Base-by-base conservation (phyloP, 2,797 vertebrate genomes). In the Pelobates cultripes region DNA sequence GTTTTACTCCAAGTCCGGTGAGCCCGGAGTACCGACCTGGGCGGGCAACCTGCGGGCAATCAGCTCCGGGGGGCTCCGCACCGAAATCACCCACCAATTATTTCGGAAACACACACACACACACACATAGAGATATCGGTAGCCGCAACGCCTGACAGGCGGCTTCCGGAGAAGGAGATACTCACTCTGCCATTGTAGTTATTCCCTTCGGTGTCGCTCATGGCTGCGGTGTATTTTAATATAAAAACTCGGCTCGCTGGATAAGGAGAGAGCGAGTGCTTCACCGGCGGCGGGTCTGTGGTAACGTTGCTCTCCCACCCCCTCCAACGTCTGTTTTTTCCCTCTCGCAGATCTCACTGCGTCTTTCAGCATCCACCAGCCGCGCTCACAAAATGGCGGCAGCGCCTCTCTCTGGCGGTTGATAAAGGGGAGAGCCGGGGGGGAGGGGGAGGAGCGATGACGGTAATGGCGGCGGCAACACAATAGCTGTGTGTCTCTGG, bases 381-480 rank as follows among this genome's bases (percentile, higher is more conserved):
- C 9, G n/a, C 61, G 12, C 61, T 73, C 77, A 75, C 72, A 83
- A 83, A 83, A 83, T 83, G 81, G 81, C 81, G 76, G 5, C 64
- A 6, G n/a, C 43, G 9, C 43, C 43, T 28, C 47, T 51, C 69
- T 83, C 71, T 60, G 53, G 66, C 76, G 55, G 77, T 55, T 74
- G 43, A 78, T 83, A 79, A 83, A 70, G 76, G 15, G n/a, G 64
- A 63, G 70, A 10, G 14, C 4, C 63, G 43, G 3, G 55, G 42
- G 71, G 81, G 80, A 40, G 73, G 76, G 41, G 69, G 43, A 6
- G 43, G 13, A 57, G 7, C 28, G 28, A 15, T 4, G n/a, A 70
- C 43, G 28, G 28, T 28, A 61, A 68, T 67, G 61, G 75, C 51
- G 63, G 43, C 51, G 61, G 17, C 61, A 5, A 28, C 28, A 28